A percentile compares a stretch with the other conserved stretches of the same genome.
These are phyloP conservation scores for Agelastica alni DNA, from an alignment of 2,888 invertebrate species.

Conservation along the genomic window DNA sequence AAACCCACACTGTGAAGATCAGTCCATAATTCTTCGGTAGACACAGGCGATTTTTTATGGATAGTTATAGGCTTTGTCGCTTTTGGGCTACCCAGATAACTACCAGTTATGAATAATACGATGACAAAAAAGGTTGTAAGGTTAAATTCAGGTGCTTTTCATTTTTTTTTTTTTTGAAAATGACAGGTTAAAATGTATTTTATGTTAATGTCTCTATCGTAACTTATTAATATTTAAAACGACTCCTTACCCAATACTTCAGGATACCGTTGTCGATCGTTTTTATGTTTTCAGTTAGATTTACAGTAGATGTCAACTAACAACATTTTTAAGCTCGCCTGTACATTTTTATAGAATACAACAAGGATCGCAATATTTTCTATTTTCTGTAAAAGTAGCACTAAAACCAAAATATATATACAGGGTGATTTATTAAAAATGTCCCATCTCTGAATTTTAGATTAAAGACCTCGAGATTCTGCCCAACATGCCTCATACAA, in stretches of 20 bases:
- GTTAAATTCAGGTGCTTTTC: slow-evolving; percentile 19
- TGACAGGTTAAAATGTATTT: slow-evolving; percentile 23
- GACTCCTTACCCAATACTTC: slow-evolving; percentile 15
- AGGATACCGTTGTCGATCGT: not conserved
- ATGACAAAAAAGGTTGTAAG: slow-evolving; percentile 19
- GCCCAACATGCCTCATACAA: too few relatives aligned
- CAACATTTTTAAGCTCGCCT: too few relatives aligned
- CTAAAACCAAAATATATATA: too few relatives aligned
- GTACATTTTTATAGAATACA: too few relatives aligned
- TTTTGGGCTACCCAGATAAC: slow-evolving; percentile 20
- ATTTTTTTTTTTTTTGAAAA: slow-evolving; percentile 18
- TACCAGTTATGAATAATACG: slow-evolving; percentile 21
- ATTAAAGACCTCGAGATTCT: too few relatives aligned
- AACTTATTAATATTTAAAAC: slow-evolving; percentile 20
- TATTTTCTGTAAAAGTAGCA: too few relatives aligned
- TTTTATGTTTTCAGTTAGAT: not conserved
- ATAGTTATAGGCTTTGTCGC: slow-evolving; percentile 19
- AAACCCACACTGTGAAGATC: slow-evolving; percentile 19
- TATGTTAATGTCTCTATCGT: slow-evolving; percentile 23
- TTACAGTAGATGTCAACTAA: too few relatives aligned
- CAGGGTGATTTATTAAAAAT: too few relatives aligned
- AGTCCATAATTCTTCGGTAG: slow-evolving; percentile 15
- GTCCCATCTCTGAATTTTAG: too few relatives aligned
- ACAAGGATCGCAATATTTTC: too few relatives aligned
- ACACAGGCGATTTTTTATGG: slow-evolving; percentile 18